Evolutionary conservation across 2,797 vertebrate genomes (phyloP), one percentile per base, ranked within the genome.

Genomic region (Leptatherina wallacei): DNA sequence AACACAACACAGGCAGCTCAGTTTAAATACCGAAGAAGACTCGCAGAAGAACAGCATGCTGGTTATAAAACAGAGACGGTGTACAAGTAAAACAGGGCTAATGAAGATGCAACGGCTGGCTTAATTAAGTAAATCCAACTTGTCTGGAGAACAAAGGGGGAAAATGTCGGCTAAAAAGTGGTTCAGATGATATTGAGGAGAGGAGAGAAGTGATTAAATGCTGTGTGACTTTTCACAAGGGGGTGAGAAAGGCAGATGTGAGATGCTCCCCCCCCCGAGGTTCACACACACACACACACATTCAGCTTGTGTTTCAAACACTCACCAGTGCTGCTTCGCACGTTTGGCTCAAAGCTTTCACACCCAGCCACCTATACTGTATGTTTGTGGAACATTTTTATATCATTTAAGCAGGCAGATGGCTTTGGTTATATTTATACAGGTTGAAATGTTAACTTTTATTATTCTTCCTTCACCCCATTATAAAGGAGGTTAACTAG

Each of bases 191-290:
- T 71, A 77, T 33, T 55, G 65, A 71, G 62, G 59, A 47, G 62
- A 80, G 33, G 59, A 73, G 71, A 77, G 71, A 76, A 65, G 75
- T 77, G 81, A 93, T 90, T 85, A 88, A 90, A 93, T 85, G 77
- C 82, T 69, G 85, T 91, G 90, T 82, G 90, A 93, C 80, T 91
- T 94, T 83, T 92, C 80, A 87, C 89, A 76, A 66, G 75, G 55
- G 49, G 75, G 77, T 91, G 91, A 80, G 86, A 91, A 85, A 73
- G 77, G 82, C 85, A 83, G 80, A 80, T 69, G 77, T 80, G 83
- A 84, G 80, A 78, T 47, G 29, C 66, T 35, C 24, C 24, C 24
- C 24, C 30, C 67, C 38, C 49, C 51, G 12, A 2, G 32, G 42
- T 56, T 47, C 54, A 56, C 29, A 59, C 55, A 38, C 54, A 59